Conservation (phyloP, 2,888 invertebrate species). For the Cheilosia scutellata region DNA sequence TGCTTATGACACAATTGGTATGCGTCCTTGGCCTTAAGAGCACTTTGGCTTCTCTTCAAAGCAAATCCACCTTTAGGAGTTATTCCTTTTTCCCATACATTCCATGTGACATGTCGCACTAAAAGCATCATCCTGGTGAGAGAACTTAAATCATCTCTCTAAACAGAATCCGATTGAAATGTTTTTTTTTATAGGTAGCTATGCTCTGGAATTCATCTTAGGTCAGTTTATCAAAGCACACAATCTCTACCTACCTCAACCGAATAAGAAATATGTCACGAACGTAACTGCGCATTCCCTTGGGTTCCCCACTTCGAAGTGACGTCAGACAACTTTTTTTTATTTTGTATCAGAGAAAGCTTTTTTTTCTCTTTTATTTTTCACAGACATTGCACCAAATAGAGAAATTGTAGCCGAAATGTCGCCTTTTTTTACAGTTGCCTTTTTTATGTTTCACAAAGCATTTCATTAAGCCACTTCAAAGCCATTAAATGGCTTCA, state of each 20-base stretch:
- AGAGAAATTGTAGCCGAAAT: too few relatives aligned
- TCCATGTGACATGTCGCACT: not conserved
- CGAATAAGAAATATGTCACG: slow-evolving; percentile 9
- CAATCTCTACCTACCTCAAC: slow-evolving; percentile 50
- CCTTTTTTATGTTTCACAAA: slow-evolving; percentile 50
- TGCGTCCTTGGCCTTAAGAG: slow-evolving; percentile 3
- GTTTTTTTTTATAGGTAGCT: not conserved
- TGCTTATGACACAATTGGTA: not conserved
- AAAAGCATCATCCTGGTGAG: not conserved
- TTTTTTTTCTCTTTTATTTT: slow-evolving; percentile 1
- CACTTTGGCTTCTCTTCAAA: not conserved
- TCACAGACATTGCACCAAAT: not conserved
- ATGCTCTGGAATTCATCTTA: slow-evolving; percentile 13
- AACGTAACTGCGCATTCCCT: slow-evolving; percentile 43
- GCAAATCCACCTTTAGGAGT: slow-evolving; percentile 1
- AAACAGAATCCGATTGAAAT: slow-evolving; percentile 1
- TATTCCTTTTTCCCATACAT: not conserved
- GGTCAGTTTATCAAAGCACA: slow-evolving; percentile 37
- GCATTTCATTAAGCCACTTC: slow-evolving; percentile 61
- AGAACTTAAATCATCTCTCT: slow-evolving; percentile 8
- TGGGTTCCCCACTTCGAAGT: slow-evolving; percentile 12
- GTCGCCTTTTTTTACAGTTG: not conserved
- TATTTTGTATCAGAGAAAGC: slow-evolving; percentile 17
- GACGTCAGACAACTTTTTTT: slow-evolving; percentile 22
- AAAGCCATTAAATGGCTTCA: slow-evolving; percentile 20